phyloP scores from a whole-genome alignment of 1,140 invertebrate genomes.

The Pomacea maculata region DNA sequence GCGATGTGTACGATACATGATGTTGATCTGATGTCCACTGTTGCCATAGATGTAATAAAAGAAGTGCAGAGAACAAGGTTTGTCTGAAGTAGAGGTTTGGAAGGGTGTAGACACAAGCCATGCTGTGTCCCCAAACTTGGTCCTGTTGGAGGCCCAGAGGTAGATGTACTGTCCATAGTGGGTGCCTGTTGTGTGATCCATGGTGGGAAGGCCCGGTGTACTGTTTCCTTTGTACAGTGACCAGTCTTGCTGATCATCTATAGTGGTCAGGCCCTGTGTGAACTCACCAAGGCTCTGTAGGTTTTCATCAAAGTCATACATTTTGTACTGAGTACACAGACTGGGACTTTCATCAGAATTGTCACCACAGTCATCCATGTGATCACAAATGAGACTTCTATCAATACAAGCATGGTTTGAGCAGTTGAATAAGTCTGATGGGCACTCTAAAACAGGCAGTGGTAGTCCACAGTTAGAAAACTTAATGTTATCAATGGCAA shows the following conservation, averaged over 20 bases:
- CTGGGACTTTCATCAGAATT: constrained; percentile 56
- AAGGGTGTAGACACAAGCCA: constrained; percentile 41
- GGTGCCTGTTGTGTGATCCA: constrained; percentile 52
- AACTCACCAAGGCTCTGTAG: constrained; percentile 33
- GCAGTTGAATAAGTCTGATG: constrained; percentile 44
- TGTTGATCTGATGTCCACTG: constrained; percentile 45
- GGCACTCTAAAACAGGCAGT: constrained; percentile 32
- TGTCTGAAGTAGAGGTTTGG: neutral
- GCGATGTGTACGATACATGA: constrained; percentile 47
- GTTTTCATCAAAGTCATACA: constrained; percentile 57
- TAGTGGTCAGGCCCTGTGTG: constrained; percentile 36
- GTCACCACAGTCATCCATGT: constrained; percentile 65
- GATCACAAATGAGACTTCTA: constrained; percentile 52
- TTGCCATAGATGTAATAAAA: constrained; percentile 62
- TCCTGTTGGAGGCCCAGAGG: constrained; percentile 48
- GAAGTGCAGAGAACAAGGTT: constrained; percentile 35
- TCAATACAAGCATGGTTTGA: constrained; percentile 48
- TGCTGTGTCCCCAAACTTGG: constrained; percentile 67
- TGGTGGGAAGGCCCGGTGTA: constrained; percentile 27
- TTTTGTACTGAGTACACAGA: constrained; percentile 29
- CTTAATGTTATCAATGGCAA: constrained; percentile 79
- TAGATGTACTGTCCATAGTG: constrained; percentile 56
- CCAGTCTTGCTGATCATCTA: constrained; percentile 56
- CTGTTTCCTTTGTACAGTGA: constrained; percentile 24
- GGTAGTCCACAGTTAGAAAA: constrained; percentile 62